Evolutionary conservation across 2,888 invertebrate genomes (phyloP).

Genomic region (Dione juno): DNA sequence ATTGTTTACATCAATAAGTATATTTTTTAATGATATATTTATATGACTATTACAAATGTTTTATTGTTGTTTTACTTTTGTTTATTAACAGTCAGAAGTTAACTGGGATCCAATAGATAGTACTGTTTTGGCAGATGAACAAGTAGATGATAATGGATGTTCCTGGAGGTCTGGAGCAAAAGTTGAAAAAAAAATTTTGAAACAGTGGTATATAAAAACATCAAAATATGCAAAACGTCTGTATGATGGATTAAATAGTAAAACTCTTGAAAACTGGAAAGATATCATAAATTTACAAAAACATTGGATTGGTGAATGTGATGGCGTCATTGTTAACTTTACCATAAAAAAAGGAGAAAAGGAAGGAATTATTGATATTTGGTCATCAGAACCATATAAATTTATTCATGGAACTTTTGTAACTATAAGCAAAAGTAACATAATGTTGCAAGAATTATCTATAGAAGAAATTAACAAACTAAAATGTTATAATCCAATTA

Average conservation of each 20-base stretch:
- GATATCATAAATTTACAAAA: constrained; percentile 93
- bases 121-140: constrained; percentile 99
- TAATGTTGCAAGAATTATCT: constrained; percentile 59
- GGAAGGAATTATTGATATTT: constrained; percentile 80
- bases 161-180: constrained; percentile 99
- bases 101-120: constrained; percentile 99
- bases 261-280: constrained; percentile 89
- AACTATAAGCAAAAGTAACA: constrained; percentile 77
- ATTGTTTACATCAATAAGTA: too few species aligned
- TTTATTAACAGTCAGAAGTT: constrained; percentile 87
- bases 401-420: constrained; percentile 88
- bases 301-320: constrained; percentile 95
- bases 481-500: constrained; percentile 88
- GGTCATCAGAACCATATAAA: constrained; percentile 90
- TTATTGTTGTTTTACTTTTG: not conserved
- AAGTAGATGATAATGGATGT: constrained; percentile 94
- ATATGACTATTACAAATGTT: not conserved
- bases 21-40: too few species aligned
- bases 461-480: constrained; percentile 46
- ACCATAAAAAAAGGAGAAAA: constrained; percentile 65
- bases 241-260: constrained; percentile 87
- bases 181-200: constrained; percentile 93
- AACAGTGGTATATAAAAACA: constrained; percentile 98
- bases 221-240: constrained; percentile 90
- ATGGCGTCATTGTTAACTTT: constrained; percentile 89